These are phyloP conservation scores for Odontamblyopus lacepedii DNA, from an alignment of 2,797 vertebrate genomes.

Conservation along the genomic window DNA sequence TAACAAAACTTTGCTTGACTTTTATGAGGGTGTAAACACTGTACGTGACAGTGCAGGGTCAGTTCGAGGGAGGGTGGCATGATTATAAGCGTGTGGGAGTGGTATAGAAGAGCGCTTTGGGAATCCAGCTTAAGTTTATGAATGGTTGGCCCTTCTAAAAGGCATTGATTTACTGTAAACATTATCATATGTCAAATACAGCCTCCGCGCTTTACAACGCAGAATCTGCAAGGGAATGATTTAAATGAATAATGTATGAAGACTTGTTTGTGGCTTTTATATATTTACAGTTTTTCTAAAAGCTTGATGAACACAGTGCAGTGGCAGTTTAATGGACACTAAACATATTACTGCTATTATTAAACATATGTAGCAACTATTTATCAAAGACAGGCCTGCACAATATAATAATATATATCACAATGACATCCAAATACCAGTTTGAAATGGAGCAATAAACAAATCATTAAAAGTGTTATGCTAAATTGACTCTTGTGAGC, in stretches of 20 bases:
- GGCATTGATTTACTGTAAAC: conserved; percentile 11
- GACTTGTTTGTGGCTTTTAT: background rate
- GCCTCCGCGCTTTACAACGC: conserved; percentile 1
- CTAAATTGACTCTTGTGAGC: no score
- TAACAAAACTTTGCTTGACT: conserved; percentile 21
- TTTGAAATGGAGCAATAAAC: no score
- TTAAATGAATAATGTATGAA: conserved; percentile 13
- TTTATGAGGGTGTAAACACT: conserved; percentile 25
- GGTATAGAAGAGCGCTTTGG: conserved; percentile 9
- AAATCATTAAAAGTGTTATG: no score
- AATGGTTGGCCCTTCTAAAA: conserved; percentile 3
- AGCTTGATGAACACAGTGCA: background rate
- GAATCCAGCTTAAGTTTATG: conserved; percentile 21
- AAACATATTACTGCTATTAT: background rate
- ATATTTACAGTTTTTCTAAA: background rate
- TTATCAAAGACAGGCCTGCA: no score
- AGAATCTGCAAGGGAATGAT: background rate
- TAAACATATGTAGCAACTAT: no score
- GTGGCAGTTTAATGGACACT: background rate
- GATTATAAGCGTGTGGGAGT: conserved; percentile 8
- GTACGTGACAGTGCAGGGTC: conserved; percentile 8
- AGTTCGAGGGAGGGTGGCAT: background rate
- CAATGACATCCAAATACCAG: no score
- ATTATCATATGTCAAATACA: conserved; percentile 15
- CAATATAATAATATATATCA: no score